Conservation (phyloP, 2,113 vertebrate genomes). For the Mus pahari region DNA sequence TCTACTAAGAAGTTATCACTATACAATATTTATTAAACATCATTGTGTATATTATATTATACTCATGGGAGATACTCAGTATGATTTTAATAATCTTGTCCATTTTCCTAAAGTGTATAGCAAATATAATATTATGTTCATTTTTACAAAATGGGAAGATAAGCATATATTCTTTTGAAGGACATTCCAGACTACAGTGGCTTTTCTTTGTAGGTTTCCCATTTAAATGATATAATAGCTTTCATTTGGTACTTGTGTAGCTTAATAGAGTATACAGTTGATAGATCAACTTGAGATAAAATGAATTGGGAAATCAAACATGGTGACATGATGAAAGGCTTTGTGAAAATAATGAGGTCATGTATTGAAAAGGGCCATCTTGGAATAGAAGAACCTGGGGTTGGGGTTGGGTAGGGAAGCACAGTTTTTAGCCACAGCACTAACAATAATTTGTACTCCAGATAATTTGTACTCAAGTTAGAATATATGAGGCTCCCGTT, state of each 20-base stretch:
- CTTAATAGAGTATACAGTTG: slow-evolving; percentile 37
- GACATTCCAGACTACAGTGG: not conserved
- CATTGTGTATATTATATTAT: slow-evolving; percentile 3
- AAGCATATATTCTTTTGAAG: not conserved
- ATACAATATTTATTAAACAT: slow-evolving; percentile 38
- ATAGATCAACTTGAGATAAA: slow-evolving; percentile 36
- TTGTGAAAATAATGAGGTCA: slow-evolving; percentile 56
- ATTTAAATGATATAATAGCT: slow-evolving; percentile 24
- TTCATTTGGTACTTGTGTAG: slow-evolving; percentile 6
- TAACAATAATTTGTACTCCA: not conserved
- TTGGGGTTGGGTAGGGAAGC: not conserved
- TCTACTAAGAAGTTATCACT: slow-evolving; percentile 24
- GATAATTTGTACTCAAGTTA: not conserved
- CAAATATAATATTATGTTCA: not conserved
- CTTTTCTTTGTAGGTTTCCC: slow-evolving; percentile 22
- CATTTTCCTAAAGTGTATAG: slow-evolving; percentile 14
- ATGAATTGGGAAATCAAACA: slow-evolving; percentile 38
- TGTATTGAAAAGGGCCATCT: slow-evolving; percentile 32
- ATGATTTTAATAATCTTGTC: not conserved
- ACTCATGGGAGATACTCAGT: not conserved
- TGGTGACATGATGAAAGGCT: slow-evolving; percentile 24
- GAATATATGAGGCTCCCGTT: not conserved
- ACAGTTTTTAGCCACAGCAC: not conserved
- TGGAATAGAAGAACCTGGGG: not conserved
- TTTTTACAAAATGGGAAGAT: slow-evolving; percentile 40